Conservation (phyloP, 2,888 invertebrate species). For the Torymus texanus region DNA sequence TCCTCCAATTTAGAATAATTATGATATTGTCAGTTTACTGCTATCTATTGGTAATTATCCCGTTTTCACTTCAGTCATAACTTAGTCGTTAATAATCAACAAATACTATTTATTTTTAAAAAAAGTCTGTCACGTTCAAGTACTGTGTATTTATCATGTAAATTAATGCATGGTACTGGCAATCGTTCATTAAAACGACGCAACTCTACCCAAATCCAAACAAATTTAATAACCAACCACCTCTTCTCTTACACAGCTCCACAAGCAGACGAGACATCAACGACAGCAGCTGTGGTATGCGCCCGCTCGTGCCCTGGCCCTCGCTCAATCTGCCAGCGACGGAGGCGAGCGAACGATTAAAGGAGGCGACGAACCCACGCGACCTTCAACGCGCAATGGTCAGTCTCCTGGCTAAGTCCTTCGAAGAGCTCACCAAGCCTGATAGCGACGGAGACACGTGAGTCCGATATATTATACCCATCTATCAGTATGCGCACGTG, state of each 20-base stretch:
- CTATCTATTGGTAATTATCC: no score
- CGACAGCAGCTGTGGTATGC: constrained; percentile 21
- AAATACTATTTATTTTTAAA: no score
- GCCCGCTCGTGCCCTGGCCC: constrained; percentile 62
- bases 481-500: not conserved
- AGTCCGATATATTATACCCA: constrained; percentile 48
- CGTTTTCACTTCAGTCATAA: no score
- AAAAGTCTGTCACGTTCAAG: no score
- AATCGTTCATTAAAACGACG: no score
- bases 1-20: no score
- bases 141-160: no score
- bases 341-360: constrained; percentile 61
- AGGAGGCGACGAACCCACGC: constrained; percentile 61
- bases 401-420: constrained; percentile 62
- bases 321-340: constrained; percentile 65
- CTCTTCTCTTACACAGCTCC: constrained; percentile 12
- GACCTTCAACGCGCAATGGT: constrained; percentile 68
- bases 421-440: constrained; percentile 59
- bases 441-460: constrained; percentile 70
- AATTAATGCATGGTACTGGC: no score
- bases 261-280: not conserved
- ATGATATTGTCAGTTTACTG: no score
- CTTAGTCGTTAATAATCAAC: no score
- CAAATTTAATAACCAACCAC: not conserved
- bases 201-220: not conserved